These are phyloP conservation scores for Balaeniceps rex DNA, from an alignment of 2,113 vertebrate genomes.

Conservation along the genomic window DNA sequence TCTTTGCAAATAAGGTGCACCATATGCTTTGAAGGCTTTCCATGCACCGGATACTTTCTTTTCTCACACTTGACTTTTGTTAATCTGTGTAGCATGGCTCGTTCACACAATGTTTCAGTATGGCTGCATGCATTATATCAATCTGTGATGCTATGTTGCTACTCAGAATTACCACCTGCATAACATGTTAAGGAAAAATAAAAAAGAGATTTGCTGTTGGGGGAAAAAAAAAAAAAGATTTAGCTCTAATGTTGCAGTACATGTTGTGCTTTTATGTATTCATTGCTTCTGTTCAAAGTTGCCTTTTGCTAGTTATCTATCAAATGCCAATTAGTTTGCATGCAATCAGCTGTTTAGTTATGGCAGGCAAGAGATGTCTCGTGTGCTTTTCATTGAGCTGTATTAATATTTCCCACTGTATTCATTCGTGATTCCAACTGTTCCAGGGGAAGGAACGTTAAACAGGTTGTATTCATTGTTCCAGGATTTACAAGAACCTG, in stretches of 20 bases:
- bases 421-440: not conserved
- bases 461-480: not conserved
- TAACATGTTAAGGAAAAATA: not conserved
- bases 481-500: conserved; percentile 57
- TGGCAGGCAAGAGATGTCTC: conserved; percentile 45
- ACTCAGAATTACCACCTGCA: conserved; percentile 17
- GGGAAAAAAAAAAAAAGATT: not conserved
- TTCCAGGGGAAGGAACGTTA: not conserved
- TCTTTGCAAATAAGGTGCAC: conserved; percentile 45
- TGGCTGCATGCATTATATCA: conserved; percentile 55
- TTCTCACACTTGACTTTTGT: not conserved
- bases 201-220: not conserved
- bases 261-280: not conserved
- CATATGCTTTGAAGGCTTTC: conserved; percentile 29
- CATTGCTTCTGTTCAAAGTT: conserved; percentile 4
- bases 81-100: not conserved
- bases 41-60: conserved; percentile 39
- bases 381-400: conserved; percentile 63
- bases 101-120: not conserved
- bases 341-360: conserved; percentile 44
- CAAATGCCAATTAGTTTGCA: conserved; percentile 57
- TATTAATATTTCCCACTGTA: conserved; percentile 31
- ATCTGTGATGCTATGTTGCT: conserved; percentile 17
- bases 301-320: conserved; percentile 12
- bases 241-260: not conserved